These are phyloP conservation scores for Phyllopteryx taeniolatus DNA, from an alignment of 2,113 vertebrate species.

Conservation along the genomic window DNA sequence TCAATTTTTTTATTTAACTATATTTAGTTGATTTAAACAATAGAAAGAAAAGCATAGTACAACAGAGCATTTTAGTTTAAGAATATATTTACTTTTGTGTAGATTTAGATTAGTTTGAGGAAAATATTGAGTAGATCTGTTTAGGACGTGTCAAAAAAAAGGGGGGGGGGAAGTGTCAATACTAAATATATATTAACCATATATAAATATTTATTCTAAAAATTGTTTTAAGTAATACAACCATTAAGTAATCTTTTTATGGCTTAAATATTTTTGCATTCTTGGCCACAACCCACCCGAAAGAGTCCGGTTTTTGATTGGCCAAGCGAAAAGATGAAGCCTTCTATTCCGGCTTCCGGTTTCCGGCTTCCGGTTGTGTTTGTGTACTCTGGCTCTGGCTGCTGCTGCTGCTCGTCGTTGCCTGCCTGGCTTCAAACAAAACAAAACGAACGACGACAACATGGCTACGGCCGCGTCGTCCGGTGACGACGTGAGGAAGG, in stretches of 20 bases:
- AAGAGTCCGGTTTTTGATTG: not conserved
- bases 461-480: constrained; percentile 68
- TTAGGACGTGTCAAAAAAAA: too few relatives aligned
- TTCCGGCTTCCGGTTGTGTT: not conserved
- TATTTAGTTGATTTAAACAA: too few relatives aligned
- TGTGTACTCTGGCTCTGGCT: not conserved
- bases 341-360: constrained; percentile 37
- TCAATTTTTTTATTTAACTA: too few relatives aligned
- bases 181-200: too few relatives aligned
- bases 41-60: too few relatives aligned
- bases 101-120: too few relatives aligned
- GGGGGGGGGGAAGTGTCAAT: too few relatives aligned
- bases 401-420: not conserved
- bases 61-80: too few relatives aligned
- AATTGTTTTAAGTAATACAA: not conserved
- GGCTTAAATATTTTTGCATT: not conserved
- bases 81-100: too few relatives aligned
- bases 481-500: constrained; percentile 66
- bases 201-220: too few relatives aligned
- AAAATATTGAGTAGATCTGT: too few relatives aligned
- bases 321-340: not conserved
- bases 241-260: not conserved
- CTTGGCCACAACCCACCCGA: not conserved
- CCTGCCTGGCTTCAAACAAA: not conserved
- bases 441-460: constrained; percentile 22